Evolutionary conservation across 2,113 vertebrate species (phyloP).

Genomic region (Silurus meridionalis): DNA sequence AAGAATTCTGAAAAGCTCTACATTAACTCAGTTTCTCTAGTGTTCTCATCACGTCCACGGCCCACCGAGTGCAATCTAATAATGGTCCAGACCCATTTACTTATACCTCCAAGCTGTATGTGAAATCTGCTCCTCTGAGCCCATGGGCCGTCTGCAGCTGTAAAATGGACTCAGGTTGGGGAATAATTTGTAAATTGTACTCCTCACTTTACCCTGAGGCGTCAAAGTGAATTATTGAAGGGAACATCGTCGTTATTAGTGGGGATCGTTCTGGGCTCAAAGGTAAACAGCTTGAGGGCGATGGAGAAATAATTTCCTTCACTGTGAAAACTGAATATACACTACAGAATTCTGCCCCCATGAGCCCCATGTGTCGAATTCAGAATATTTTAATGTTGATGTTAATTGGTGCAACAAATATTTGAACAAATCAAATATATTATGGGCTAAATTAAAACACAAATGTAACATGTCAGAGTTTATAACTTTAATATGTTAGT

Average conservation of each 20-base stretch:
- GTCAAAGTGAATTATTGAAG: slow-evolving; percentile 22
- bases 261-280: background rate
- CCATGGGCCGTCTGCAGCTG: background rate
- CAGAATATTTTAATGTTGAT: no score
- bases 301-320: background rate
- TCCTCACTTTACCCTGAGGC: slow-evolving; percentile 7
- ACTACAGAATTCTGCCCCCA: background rate
- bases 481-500: no score
- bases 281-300: background rate
- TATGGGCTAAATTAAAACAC: no score
- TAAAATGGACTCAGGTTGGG: background rate
- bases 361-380: no score
- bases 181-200: slow-evolving; percentile 34
- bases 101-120: slow-evolving; percentile 27
- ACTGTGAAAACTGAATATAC: background rate
- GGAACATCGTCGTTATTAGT: slow-evolving; percentile 30
- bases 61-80: slow-evolving; percentile 8
- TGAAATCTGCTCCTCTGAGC: slow-evolving; percentile 16
- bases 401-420: no score
- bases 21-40: background rate
- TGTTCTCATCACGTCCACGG: background rate
- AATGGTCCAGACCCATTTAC: slow-evolving; percentile 25
- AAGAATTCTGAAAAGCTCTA: background rate
- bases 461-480: no score
- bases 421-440: no score